Percentiles rank a stretch among this genome's conserved stretches.
These are phyloP conservation scores for Otus scops DNA, from an alignment of 2,797 vertebrate species.

Conservation along the genomic window DNA sequence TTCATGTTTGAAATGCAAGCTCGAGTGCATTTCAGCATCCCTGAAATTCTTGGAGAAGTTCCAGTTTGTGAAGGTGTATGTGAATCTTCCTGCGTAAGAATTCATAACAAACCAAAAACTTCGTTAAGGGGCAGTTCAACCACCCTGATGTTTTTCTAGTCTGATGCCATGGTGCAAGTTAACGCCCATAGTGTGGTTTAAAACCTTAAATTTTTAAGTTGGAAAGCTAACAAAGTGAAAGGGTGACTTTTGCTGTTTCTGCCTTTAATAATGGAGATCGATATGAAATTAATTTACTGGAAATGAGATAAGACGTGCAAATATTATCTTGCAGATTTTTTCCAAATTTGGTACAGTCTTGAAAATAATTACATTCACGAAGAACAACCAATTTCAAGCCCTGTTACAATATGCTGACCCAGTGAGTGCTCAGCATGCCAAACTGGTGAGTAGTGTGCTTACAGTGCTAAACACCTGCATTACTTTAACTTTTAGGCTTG, in stretches of 20 bases:
- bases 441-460: conserved; percentile 84
- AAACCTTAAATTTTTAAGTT: background rate
- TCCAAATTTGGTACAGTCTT: conserved; percentile 94
- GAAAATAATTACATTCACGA: conserved; percentile 96
- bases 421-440: conserved; percentile 88
- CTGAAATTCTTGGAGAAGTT: background rate
- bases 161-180: background rate
- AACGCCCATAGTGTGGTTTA: rapidly evolving
- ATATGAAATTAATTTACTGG: background rate
- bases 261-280: background rate
- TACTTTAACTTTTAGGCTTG: background rate
- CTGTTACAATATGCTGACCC: conserved; percentile 91
- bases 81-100: background rate
- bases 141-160: background rate
- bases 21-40: background rate
- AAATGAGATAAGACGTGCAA: background rate
- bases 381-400: conserved; percentile 96
- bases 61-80: background rate
- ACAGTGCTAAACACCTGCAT: background rate
- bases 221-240: background rate
- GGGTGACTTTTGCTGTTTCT: background rate
- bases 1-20: background rate
- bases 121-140: background rate
- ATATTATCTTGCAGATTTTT: conserved; percentile 84
- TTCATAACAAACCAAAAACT: background rate